Evolutionary conservation across 2,797 vertebrate genomes (phyloP).

Genomic region (Tauraco hartlaubi): DNA sequence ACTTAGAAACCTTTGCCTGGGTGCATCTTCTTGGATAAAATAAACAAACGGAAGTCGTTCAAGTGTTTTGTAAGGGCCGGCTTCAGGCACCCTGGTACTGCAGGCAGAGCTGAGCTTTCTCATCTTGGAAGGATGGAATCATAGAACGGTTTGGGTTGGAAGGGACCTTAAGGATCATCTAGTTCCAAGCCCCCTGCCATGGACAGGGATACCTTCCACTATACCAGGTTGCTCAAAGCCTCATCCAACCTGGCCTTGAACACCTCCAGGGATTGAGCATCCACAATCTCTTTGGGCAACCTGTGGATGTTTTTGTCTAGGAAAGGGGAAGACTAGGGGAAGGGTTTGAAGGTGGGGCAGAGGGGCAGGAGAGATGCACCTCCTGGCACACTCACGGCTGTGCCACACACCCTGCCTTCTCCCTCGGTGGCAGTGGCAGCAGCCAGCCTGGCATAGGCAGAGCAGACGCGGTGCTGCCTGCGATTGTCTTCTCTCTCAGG

Average conservation of each 20-base stretch:
- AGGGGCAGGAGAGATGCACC: neutral
- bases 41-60: neutral
- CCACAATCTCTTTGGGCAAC: too few relatives aligned
- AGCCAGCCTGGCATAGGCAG: neutral
- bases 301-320: neutral
- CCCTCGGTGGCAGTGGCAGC: neutral
- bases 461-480: neutral
- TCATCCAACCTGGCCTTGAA: too few relatives aligned
- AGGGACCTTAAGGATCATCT: too few relatives aligned
- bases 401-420: neutral
- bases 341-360: neutral
- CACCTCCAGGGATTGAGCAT: too few relatives aligned
- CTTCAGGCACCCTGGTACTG: neutral
- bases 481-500: neutral
- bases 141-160: too few relatives aligned
- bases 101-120: neutral
- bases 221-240: too few relatives aligned
- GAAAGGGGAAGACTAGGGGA: neutral
- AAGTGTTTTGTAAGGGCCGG: neutral
- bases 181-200: too few relatives aligned
- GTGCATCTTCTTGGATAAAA: neutral
- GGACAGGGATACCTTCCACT: too few relatives aligned
- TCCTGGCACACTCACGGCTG: neutral
- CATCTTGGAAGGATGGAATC: too few relatives aligned
- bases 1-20: neutral